Conservation (phyloP, 2,113 vertebrate genomes). For the Siniperca chuatsi region DNA sequence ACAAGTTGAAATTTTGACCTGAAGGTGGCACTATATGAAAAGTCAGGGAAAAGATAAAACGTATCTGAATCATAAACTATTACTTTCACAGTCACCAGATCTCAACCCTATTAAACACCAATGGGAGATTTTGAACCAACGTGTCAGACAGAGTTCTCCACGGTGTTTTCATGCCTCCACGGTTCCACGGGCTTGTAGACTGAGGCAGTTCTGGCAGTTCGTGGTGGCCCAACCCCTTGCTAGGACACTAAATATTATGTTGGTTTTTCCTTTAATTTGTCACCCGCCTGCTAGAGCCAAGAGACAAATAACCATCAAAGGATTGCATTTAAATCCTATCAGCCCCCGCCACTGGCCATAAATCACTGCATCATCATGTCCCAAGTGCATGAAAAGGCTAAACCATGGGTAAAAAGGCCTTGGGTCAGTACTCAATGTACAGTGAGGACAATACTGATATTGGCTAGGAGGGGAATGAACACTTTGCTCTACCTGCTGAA, state of each 20-base stretch:
- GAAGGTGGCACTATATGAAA: no score
- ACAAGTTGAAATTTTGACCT: no score
- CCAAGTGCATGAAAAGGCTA: constrained; percentile 20
- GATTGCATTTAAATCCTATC: constrained; percentile 15
- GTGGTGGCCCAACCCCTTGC: neutral
- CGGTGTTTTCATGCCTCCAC: neutral
- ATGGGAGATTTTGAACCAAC: neutral
- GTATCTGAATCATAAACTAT: no score
- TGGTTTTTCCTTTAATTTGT: neutral
- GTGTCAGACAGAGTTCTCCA: neutral
- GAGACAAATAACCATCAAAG: constrained; percentile 24
- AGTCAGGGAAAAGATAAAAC: no score
- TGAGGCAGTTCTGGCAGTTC: neutral
- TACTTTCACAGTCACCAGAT: no score
- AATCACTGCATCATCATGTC: neutral
- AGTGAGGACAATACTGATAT: constrained; percentile 44
- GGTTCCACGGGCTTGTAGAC: neutral
- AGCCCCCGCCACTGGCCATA: neutral
- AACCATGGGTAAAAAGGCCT: constrained; percentile 1
- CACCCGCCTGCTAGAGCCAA: neutral
- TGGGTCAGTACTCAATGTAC: constrained; percentile 38
- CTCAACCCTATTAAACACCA: neutral
- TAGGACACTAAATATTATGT: neutral
- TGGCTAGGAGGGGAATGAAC: constrained; percentile 38
- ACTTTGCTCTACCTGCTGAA: constrained; percentile 63